Evolutionary conservation across 2,113 vertebrate genomes (phyloP), one percentile per base, ranked within the genome.

Genomic region (Amblyopsis rosae): DNA sequence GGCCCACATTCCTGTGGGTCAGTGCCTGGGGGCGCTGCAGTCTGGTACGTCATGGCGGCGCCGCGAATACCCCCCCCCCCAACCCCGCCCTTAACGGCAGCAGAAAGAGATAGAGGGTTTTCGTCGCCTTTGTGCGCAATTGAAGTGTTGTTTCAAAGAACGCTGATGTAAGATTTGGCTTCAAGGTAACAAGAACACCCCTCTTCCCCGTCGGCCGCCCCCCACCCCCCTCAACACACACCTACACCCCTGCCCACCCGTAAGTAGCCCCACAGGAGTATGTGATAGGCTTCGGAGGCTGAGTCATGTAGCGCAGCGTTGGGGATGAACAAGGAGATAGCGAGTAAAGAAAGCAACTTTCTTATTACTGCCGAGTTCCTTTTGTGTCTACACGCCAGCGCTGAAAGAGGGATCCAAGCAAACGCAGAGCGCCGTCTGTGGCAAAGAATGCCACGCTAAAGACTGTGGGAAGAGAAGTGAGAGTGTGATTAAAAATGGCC

Each of bases 71-170:
- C 26, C 26, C 26, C 26, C 19, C 19, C 19, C 19, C 19, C 19
- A 0, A 26, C 26, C 26, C 26, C 26, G 26, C 26, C 26, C 2
- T 26, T 26, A 26, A 26, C 26, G 1, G 50, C 3, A 6, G 50
- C 65, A 63, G 45, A 50, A 17, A 35, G 26, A 49, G 49, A 17
- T 53, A 9, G 3, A n/a, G 56, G 9, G 41, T 5, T 10, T 26
- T 41, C 49, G 35, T 32, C 45, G 62, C 5, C 45, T n/a, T 32
- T 45, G 46, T 4, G 13, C 46, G 53, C 72, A 72, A 78, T 66
- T 75, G 58, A 50, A 33, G 32, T 45, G 33, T 17, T 50, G 9
- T 12, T 9, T 32, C 7, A 41, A 26, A 50, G 49, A 13, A n/a
- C 7, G 35, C 45, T 50, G 35, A 41, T 9, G 11, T 35, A 59